These are phyloP conservation scores for Limosa lapponica DNA, from an alignment of 2,797 vertebrate species.

Conservation along the genomic window DNA sequence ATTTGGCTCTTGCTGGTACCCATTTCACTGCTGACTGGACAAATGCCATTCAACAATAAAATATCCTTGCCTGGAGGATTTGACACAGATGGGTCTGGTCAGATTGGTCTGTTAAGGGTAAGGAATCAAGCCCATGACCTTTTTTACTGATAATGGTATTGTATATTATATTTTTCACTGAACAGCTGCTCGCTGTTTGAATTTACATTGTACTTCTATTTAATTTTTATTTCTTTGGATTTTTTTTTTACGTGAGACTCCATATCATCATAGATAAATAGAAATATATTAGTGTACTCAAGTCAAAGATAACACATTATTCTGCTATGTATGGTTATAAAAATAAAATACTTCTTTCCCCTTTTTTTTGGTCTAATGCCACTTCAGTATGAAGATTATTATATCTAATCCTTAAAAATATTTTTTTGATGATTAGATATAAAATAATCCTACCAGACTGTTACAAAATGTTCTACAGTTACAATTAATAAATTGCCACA, in stretches of 20 bases:
- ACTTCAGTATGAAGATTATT: neutral
- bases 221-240: neutral
- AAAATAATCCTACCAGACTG: neutral
- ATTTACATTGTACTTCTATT: conserved; percentile 4
- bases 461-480: neutral
- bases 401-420: neutral
- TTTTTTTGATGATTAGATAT: neutral
- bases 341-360: neutral
- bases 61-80: conserved; percentile 58
- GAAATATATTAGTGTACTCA: neutral
- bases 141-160: conserved; percentile 4
- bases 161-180: neutral
- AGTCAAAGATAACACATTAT: neutral
- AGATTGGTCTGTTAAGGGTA: conserved; percentile 2
- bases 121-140: neutral
- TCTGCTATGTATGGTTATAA: neutral
- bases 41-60: conserved; percentile 58
- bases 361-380: neutral
- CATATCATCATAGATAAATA: neutral
- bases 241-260: neutral
- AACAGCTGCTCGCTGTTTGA: neutral
- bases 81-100: conserved; percentile 59
- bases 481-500: neutral
- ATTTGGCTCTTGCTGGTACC: conserved; percentile 65
- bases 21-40: conserved; percentile 72